phyloP scores from a whole-genome alignment of 1,140 invertebrate species.

The Calephelis virginiensis region DNA sequence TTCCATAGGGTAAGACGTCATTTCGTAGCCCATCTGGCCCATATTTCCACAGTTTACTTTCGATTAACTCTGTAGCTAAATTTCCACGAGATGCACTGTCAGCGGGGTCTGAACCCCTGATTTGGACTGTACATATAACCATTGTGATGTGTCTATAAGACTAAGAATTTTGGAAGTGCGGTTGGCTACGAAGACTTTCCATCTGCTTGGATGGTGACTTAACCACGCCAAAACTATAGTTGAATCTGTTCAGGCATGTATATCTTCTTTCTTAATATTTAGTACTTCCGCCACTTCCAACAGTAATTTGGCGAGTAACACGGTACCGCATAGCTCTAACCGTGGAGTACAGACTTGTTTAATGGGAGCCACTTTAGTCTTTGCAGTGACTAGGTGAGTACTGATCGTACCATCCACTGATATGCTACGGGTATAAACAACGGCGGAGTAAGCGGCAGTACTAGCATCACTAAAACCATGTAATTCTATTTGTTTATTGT shows the following conservation, averaged over 20 bases:
- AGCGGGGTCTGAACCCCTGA: conserved; percentile 25
- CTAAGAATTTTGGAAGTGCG: conserved; percentile 20
- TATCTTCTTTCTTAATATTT: neutral
- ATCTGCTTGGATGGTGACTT: conserved; percentile 22
- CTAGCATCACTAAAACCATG: neutral
- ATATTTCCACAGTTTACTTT: neutral
- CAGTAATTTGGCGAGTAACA: neutral
- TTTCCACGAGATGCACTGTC: conserved; percentile 24
- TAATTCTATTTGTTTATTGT: neutral
- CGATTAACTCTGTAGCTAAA: conserved; percentile 6
- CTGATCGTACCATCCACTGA: neutral
- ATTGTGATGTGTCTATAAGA: conserved; percentile 20
- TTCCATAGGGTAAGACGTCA: neutral
- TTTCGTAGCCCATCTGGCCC: neutral
- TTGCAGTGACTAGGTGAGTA: neutral
- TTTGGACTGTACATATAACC: conserved; percentile 26
- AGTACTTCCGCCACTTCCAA: too few species aligned
- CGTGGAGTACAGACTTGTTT: neutral
- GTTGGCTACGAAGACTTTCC: conserved; percentile 21
- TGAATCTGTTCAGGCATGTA: conserved; percentile 18
- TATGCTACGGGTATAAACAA: neutral
- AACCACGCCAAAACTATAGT: conserved; percentile 20
- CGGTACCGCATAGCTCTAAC: neutral
- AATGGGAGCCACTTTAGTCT: conserved; percentile 3
- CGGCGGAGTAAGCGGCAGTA: neutral